Conservation (phyloP, 2,113 vertebrate species). For the Sinocyclocheilus rhinocerous region DNA sequence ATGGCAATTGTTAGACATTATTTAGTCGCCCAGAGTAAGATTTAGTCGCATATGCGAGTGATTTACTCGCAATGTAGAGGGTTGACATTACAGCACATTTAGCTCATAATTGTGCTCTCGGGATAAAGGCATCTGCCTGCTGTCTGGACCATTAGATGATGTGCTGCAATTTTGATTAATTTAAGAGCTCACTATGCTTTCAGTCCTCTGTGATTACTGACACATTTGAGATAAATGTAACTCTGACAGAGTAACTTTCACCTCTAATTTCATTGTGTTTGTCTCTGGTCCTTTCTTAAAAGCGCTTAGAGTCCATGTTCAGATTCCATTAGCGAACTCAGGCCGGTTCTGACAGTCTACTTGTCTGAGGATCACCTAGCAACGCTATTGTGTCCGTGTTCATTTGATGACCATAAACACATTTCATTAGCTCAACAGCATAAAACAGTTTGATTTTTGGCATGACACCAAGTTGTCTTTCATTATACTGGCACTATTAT, state of each 20-base stretch:
- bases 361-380: not conserved
- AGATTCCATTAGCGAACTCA: not conserved
- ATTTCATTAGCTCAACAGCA: not conserved
- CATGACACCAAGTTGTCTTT: not conserved
- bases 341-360: not conserved
- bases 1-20: too few species aligned
- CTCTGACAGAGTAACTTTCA: constrained; percentile 11
- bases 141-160: constrained; percentile 35
- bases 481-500: too few species aligned
- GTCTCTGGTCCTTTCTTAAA: not conserved
- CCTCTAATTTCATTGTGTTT: constrained; percentile 33
- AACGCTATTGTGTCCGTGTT: not conserved
- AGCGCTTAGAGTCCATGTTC: not conserved
- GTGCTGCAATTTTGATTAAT: constrained; percentile 32
- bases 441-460: not conserved
- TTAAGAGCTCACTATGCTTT: constrained; percentile 24
- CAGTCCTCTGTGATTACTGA: constrained; percentile 25
- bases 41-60: too few species aligned
- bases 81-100: constrained; percentile 26
- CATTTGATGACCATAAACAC: not conserved
- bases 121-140: constrained; percentile 35
- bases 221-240: constrained; percentile 32
- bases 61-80: too few species aligned
- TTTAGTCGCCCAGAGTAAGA: too few species aligned
- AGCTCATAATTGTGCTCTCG: constrained; percentile 1